phyloP scores from a whole-genome alignment of 2,888 invertebrate genomes.

The Morpho helenor region DNA sequence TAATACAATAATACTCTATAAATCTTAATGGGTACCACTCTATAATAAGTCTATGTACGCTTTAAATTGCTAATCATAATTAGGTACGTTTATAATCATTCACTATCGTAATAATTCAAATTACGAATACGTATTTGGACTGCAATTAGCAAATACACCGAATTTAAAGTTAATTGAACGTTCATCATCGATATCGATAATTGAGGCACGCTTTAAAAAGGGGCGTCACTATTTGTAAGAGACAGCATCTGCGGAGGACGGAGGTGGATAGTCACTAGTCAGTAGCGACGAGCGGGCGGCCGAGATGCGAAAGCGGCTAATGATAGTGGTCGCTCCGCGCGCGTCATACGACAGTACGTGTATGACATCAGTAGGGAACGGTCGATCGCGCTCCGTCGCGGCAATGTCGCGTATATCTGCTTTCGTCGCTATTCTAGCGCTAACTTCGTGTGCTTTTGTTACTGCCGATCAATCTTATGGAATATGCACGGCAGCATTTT shows the following conservation, averaged over 20 bases:
- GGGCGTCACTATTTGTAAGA: slow-evolving; percentile 48
- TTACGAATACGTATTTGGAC: slow-evolving; percentile 14
- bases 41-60: too few species aligned
- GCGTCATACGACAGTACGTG: slow-evolving; percentile 44
- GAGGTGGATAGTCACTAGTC: slow-evolving; percentile 25
- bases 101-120: slow-evolving; percentile 3
- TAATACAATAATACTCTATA: too few species aligned
- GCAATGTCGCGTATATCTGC: slow-evolving; percentile 58
- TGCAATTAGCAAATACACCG: slow-evolving; percentile 23
- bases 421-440: slow-evolving; percentile 68
- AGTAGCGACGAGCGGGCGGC: slow-evolving; percentile 20
- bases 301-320: slow-evolving; percentile 11
- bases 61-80: background rate
- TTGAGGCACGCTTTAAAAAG: slow-evolving; percentile 36
- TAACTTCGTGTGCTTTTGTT: slow-evolving; percentile 51
- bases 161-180: slow-evolving; percentile 32
- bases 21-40: too few species aligned
- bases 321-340: slow-evolving; percentile 16
- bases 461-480: slow-evolving; percentile 39
- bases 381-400: slow-evolving; percentile 58
- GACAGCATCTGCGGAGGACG: slow-evolving; percentile 31
- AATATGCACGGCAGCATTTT: slow-evolving; percentile 75
- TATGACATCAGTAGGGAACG: slow-evolving; percentile 55
- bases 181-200: slow-evolving; percentile 65
- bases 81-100: background rate